Evolutionary conservation across 2,113 vertebrate genomes (phyloP).

Genomic region (Cathartes aura): DNA sequence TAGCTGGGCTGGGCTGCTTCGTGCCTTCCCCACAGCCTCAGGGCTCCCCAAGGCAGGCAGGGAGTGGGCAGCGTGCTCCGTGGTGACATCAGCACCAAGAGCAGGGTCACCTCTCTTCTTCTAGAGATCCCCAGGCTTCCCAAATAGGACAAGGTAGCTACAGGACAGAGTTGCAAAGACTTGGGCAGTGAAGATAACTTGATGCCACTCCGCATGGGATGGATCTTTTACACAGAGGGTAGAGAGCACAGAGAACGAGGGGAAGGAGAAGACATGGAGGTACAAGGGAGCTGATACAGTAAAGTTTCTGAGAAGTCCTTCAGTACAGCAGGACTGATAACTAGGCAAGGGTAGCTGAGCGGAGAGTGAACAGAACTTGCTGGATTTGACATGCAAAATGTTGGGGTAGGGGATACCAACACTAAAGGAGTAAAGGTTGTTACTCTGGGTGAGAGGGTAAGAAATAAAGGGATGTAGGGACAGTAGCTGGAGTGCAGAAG

Average conservation of each 20-base stretch:
- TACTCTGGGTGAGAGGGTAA: not conserved
- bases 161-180: accelerated
- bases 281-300: not conserved
- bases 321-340: not conserved
- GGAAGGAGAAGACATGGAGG: not conserved
- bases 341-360: not conserved
- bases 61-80: accelerated
- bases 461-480: not conserved
- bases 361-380: not conserved
- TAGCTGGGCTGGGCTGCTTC: not conserved
- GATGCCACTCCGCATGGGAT: not conserved
- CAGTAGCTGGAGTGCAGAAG: not conserved
- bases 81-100: not conserved
- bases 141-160: not conserved
- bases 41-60: not conserved
- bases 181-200: not conserved
- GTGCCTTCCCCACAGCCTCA: not conserved
- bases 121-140: not conserved
- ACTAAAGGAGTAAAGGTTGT: not conserved
- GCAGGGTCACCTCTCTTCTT: not conserved
- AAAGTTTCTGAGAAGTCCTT: not conserved
- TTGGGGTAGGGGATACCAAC: not conserved
- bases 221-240: not conserved
- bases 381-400: not conserved
- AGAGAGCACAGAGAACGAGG: accelerated